A percentile compares a stretch with the other conserved stretches of the same genome.
phyloP scores from a whole-genome alignment of 2,888 invertebrate species.

The Oeneis ivallda region DNA sequence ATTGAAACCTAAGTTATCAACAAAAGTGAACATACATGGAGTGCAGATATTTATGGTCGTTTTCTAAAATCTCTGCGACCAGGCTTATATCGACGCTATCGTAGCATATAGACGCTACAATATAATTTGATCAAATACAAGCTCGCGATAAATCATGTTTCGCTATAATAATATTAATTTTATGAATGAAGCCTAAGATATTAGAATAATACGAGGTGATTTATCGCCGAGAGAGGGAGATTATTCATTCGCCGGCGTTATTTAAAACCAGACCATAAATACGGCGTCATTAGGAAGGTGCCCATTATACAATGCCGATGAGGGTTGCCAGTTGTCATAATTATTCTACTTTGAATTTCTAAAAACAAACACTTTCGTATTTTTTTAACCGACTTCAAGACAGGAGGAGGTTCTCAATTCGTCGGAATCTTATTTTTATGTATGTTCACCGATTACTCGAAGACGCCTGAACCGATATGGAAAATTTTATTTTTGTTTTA shows the following conservation, averaged over 20 bases:
- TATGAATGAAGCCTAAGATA: constrained; percentile 35
- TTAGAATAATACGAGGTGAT: constrained; percentile 34
- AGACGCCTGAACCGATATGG: too few species aligned
- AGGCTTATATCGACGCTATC: not conserved
- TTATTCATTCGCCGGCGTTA: constrained; percentile 32
- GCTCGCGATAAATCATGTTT: constrained; percentile 33
- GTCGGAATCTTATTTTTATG: too few species aligned
- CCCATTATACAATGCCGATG: constrained; percentile 1
- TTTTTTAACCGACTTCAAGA: too few species aligned
- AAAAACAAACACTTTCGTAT: too few species aligned
- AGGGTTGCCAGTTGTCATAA: constrained; percentile 8
- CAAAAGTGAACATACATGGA: too few species aligned
- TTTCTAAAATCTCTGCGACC: not conserved
- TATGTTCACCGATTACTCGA: too few species aligned
- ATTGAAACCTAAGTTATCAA: constrained; percentile 35
- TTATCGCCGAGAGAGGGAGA: constrained; percentile 29
- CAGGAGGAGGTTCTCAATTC: too few species aligned
- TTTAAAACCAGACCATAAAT: constrained; percentile 31
- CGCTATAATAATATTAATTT: constrained; percentile 35
- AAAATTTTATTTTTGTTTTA: too few species aligned
- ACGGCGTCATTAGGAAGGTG: constrained; percentile 30
- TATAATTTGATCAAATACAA: constrained; percentile 30
- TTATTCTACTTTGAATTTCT: too few species aligned
- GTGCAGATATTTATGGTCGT: too few species aligned
- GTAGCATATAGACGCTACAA: constrained; percentile 13